phyloP scores from a whole-genome alignment of 2,113 vertebrate species.

The Panthera uncia region DNA sequence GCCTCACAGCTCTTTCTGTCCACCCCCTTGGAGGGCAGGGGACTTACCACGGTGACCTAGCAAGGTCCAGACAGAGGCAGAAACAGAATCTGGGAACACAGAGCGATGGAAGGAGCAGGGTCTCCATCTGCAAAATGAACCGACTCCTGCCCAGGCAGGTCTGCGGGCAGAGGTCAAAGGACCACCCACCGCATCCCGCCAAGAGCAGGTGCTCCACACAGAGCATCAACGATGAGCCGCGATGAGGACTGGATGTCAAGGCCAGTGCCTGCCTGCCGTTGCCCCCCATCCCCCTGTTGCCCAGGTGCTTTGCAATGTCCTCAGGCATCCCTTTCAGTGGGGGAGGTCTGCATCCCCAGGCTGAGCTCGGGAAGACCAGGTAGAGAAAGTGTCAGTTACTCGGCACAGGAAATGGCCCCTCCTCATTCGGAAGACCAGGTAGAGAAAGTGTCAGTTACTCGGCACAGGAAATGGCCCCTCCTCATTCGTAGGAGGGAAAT shows the following conservation, averaged over 20 bases:
- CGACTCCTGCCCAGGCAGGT: neutral
- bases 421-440: neutral
- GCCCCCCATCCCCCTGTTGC: neutral
- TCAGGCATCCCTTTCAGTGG: neutral
- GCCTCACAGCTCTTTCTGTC: neutral
- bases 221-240: accelerated
- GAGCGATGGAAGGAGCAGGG: neutral
- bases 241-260: neutral
- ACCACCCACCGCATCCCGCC: neutral
- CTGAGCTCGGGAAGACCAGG: neutral
- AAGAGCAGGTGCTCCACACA: neutral
- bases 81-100: neutral
- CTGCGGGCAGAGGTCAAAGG: neutral
- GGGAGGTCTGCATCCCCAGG: neutral
- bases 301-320: neutral
- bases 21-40: neutral
- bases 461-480: neutral
- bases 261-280: neutral
- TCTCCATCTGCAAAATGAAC: neutral
- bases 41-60: neutral
- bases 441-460: neutral
- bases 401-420: neutral
- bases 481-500: neutral
- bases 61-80: neutral
- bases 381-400: neutral